A percentile compares a stretch with the other conserved stretches of the same genome.
Conservation (phyloP, 2,888 invertebrate genomes). For the Erebia epiphron region DNA sequence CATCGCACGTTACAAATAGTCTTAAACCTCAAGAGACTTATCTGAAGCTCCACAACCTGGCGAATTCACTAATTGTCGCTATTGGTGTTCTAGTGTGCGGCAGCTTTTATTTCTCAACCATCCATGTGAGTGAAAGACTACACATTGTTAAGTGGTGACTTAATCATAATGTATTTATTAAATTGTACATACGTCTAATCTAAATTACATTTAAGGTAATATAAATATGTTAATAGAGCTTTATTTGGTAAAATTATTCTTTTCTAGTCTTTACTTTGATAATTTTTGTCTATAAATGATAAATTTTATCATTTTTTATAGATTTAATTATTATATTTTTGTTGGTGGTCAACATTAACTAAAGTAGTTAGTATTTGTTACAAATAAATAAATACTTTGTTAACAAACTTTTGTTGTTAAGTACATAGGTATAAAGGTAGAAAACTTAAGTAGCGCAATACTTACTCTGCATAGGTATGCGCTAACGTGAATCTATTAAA, state of each 20-base stretch:
- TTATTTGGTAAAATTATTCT: conserved; percentile 34
- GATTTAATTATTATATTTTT: background rate
- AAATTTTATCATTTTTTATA: background rate
- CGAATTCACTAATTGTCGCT: no score
- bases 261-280: conserved; percentile 41
- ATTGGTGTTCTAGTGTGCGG: background rate
- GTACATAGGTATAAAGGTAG: no score
- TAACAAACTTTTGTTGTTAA: no score
- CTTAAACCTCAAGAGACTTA: no score
- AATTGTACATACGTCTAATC: conserved; percentile 30
- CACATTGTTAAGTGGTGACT: conserved; percentile 16
- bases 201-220: conserved; percentile 16
- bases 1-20: no score
- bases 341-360: background rate
- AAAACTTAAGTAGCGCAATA: no score
- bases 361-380: background rate
- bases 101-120: background rate
- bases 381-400: background rate
- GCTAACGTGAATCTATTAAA: no score
- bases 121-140: conserved; percentile 29
- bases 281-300: conserved; percentile 10
- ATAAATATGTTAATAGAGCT: conserved; percentile 18
- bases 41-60: no score
- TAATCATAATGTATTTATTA: conserved; percentile 28
- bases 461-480: no score